Percentiles rank a stretch among this genome's conserved stretches.
These are phyloP conservation scores for Deroplatys truncata DNA, from an alignment of 2,888 invertebrate genomes.

Conservation along the genomic window DNA sequence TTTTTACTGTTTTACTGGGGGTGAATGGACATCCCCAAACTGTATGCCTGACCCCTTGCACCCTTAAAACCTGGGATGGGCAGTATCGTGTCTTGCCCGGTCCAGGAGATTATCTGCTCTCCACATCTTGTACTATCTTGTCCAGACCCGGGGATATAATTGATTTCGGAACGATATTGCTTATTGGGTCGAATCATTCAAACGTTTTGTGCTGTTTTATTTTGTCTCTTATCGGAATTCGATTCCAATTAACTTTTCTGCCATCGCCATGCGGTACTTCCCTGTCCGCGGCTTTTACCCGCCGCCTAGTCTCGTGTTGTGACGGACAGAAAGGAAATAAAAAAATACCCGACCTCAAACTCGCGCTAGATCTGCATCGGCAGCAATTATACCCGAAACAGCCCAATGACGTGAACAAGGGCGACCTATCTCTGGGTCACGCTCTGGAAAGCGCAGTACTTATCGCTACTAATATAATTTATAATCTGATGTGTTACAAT, in stretches of 20 bases:
- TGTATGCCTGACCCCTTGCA: too few relatives aligned
- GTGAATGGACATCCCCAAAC: too few relatives aligned
- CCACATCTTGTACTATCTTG: too few relatives aligned
- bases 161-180: background rate
- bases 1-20: too few relatives aligned
- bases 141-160: background rate
- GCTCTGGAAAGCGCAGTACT: too few relatives aligned
- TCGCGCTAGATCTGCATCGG: background rate
- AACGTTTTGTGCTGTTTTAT: background rate
- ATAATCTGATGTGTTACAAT: too few relatives aligned
- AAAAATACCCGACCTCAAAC: background rate
- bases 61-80: too few relatives aligned
- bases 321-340: background rate
- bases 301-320: background rate
- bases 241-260: constrained; percentile 10
- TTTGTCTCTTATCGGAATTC: background rate
- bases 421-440: too few relatives aligned
- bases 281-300: background rate
- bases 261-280: background rate
- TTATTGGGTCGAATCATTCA: background rate
- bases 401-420: background rate
- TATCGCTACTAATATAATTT: too few relatives aligned
- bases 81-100: too few relatives aligned
- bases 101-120: too few relatives aligned
- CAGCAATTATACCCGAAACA: background rate